Percentiles rank a stretch among this genome's conserved stretches.
These are phyloP conservation scores for Drosophila dunni DNA, from an alignment of 1,140 invertebrate genomes.

Conservation along the genomic window DNA sequence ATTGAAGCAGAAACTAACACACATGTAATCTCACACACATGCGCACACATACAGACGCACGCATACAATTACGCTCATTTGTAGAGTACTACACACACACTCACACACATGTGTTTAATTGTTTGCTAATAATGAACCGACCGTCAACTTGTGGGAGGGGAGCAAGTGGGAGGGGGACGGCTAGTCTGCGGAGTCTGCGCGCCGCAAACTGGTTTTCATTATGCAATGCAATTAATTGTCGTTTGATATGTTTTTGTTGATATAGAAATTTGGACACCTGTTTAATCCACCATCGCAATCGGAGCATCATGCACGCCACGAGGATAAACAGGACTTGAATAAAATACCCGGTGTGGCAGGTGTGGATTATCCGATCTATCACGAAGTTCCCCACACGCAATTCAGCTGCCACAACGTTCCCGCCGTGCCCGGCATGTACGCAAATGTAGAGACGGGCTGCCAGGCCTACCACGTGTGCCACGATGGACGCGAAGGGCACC, in stretches of 20 bases:
- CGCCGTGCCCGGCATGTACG: constrained; percentile 92
- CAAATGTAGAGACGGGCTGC: constrained; percentile 93
- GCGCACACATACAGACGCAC: neutral
- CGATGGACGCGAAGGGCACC: constrained; percentile 91
- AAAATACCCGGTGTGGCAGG: constrained; percentile 91
- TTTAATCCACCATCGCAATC: constrained; percentile 74
- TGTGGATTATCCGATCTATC: constrained; percentile 92
- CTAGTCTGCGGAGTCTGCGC: constrained; percentile 60
- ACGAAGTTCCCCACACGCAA: constrained; percentile 90
- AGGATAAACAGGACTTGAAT: constrained; percentile 90
- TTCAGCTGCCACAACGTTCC: constrained; percentile 92
- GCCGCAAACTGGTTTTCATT: constrained; percentile 30
- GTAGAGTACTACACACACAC: too few relatives aligned
- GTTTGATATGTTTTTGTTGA: constrained; percentile 33
- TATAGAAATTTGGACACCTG: constrained; percentile 72
- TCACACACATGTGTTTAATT: constrained; percentile 47
- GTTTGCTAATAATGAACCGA: constrained; percentile 62
- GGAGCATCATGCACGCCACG: constrained; percentile 76
- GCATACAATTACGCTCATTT: constrained; percentile 24
- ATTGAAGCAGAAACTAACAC: constrained; percentile 49
- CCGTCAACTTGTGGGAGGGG: neutral
- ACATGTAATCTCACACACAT: constrained; percentile 11
- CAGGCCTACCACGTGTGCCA: constrained; percentile 95
- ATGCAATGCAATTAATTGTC: constrained; percentile 59
- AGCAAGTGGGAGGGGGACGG: constrained; percentile 16